phyloP scores from a whole-genome alignment of 2,888 invertebrate genomes.

The Drosophila parthenogenetica region DNA sequence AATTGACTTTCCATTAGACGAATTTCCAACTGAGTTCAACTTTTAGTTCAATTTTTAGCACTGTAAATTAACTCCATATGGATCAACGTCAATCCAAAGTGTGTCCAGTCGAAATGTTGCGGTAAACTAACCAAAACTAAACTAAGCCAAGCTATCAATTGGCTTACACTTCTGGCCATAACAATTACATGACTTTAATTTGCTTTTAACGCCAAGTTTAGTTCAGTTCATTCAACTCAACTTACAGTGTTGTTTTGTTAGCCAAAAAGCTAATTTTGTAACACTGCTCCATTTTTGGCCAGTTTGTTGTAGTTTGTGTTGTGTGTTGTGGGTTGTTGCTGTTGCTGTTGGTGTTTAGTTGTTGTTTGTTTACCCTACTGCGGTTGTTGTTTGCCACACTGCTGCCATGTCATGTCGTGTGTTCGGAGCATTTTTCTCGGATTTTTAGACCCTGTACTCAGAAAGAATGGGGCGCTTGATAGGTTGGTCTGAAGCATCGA shows the following conservation, averaged over 20 bases:
- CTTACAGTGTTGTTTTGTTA: conserved; percentile 35
- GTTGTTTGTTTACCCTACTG: conserved; percentile 22
- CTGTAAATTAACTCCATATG: too few species aligned
- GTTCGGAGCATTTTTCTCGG: conserved; percentile 34
- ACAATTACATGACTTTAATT: conserved; percentile 31
- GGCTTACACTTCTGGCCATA: background rate
- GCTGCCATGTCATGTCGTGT: conserved; percentile 37
- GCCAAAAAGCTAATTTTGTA: conserved; percentile 52
- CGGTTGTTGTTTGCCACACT: conserved; percentile 19
- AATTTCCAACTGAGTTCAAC: too few species aligned
- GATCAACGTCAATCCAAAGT: too few species aligned
- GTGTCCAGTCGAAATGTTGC: too few species aligned
- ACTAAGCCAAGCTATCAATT: background rate
- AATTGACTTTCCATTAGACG: too few species aligned
- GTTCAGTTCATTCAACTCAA: conserved; percentile 11
- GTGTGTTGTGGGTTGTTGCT: conserved; percentile 4
- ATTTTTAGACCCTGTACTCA: conserved; percentile 9
- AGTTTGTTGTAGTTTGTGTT: conserved; percentile 10
- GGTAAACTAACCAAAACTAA: too few species aligned
- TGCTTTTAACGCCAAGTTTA: conserved; percentile 28
- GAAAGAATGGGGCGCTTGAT: too few species aligned
- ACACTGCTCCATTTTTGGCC: conserved; percentile 19
- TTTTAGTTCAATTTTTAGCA: too few species aligned
- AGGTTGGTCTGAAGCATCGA: too few species aligned
- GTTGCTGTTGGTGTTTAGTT: conserved; percentile 12